These are phyloP conservation scores for Acipenser transmontanus DNA, from an alignment of 2,797 vertebrate species.

Conservation along the genomic window DNA sequence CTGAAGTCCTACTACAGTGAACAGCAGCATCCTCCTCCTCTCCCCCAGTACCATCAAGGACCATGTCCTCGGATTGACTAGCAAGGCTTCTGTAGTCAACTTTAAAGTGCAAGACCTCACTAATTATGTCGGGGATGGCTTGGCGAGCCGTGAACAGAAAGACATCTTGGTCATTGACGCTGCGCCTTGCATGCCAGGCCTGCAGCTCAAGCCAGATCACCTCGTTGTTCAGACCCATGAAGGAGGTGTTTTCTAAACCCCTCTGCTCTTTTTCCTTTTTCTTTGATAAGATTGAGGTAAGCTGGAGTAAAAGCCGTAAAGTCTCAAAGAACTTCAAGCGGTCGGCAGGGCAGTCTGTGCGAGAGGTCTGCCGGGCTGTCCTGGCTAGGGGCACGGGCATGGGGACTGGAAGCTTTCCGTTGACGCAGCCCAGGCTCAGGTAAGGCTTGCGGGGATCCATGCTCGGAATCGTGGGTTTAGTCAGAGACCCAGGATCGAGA, in stretches of 20 bases:
- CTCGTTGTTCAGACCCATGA: constrained; percentile 90
- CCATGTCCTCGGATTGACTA: constrained; percentile 40
- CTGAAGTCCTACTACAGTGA: constrained; percentile 40
- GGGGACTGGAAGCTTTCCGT: constrained; percentile 80
- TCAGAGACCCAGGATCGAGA: constrained; percentile 80
- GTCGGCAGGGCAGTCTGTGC: constrained; percentile 92
- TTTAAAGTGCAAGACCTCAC: constrained; percentile 90
- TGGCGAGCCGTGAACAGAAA: constrained; percentile 91
- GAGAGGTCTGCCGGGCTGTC: constrained; percentile 88
- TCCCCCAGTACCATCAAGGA: constrained; percentile 63
- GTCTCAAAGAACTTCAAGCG: constrained; percentile 98
- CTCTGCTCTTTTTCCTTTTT: constrained; percentile 97
- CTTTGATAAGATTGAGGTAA: constrained; percentile 98
- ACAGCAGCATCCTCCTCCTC: constrained; percentile 48
- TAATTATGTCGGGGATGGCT: constrained; percentile 93
- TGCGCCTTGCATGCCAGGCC: constrained; percentile 93
- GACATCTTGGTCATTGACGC: constrained; percentile 87
- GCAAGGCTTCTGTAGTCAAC: constrained; percentile 78
- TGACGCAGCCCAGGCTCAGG: constrained; percentile 92
- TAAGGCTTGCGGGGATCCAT: constrained; percentile 97
- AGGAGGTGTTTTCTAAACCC: constrained; percentile 82
- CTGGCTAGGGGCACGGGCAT: constrained; percentile 81
- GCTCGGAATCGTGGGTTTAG: constrained; percentile 70
- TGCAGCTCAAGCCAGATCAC: constrained; percentile 97
- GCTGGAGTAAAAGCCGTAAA: constrained; percentile 88